Percentiles rank a stretch among this genome's conserved stretches.
Conservation (phyloP, 2,113 vertebrate genomes). For the Theropithecus gelada region DNA sequence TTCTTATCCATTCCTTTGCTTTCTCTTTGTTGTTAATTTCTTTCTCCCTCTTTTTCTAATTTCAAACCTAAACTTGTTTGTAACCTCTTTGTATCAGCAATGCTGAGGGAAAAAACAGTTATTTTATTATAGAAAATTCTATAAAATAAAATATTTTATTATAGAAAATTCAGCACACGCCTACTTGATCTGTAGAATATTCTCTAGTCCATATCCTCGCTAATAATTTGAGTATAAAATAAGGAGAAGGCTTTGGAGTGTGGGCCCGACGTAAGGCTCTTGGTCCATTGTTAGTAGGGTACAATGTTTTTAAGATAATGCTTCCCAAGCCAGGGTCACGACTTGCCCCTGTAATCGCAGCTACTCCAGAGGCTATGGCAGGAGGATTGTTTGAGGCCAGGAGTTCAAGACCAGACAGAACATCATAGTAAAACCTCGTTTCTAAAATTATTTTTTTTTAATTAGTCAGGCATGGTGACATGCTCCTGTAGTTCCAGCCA, state of each 20-base stretch:
- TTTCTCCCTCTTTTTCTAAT: not conserved
- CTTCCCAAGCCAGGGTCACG: not conserved
- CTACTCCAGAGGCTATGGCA: not conserved
- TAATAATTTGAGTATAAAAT: not conserved
- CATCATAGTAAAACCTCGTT: not conserved
- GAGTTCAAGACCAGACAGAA: not conserved
- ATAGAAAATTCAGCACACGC: not conserved
- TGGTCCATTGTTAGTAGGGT: not conserved
- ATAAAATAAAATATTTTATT: not conserved
- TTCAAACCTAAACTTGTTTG: not conserved
- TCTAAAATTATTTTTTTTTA: not conserved
- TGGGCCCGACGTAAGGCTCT: not conserved
- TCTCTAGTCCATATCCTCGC: not conserved
- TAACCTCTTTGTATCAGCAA: not conserved
- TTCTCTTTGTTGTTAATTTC: not conserved
- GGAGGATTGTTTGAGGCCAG: not conserved
- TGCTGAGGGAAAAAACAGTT: not conserved
- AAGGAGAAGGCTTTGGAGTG: not conserved
- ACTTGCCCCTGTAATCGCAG: not conserved
- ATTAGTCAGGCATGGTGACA: too few species aligned
- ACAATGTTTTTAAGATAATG: not conserved
- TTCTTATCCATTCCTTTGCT: not conserved
- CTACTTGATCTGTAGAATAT: not conserved
- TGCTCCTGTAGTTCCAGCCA: too few species aligned
- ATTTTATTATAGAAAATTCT: not conserved